Conservation (phyloP, 2,888 invertebrate species). For the Lobophora halterata region DNA sequence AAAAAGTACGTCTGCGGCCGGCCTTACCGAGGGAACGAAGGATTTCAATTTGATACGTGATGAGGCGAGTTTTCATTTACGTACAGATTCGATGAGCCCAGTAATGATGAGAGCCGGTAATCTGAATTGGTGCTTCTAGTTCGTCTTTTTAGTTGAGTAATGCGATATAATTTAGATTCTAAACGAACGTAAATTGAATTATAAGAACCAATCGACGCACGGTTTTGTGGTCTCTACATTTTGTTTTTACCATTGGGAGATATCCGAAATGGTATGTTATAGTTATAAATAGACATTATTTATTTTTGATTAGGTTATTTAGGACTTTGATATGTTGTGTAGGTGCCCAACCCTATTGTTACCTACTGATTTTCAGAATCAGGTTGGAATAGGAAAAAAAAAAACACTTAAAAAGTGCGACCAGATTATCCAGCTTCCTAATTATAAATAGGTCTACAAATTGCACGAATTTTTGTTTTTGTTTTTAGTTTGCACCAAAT, state of each 20-base stretch:
- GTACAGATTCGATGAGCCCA: slow-evolving; percentile 35
- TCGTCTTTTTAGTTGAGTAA: slow-evolving; percentile 27
- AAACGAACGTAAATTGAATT: slow-evolving; percentile 20
- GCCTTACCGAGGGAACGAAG: slow-evolving; percentile 59
- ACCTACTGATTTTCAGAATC: no score
- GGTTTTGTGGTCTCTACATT: background rate
- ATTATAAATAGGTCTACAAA: no score
- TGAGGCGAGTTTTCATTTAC: slow-evolving; percentile 76
- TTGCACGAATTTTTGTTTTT: no score
- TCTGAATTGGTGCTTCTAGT: slow-evolving; percentile 32
- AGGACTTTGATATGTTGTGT: no score
- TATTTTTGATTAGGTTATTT: no score
- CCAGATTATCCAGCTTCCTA: no score
- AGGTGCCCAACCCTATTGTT: no score
- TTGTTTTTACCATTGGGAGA: background rate
- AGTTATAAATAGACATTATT: no score
- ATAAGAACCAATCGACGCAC: background rate
- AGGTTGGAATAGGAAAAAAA: no score
- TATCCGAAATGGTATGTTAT: no score
- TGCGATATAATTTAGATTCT: slow-evolving; percentile 24
- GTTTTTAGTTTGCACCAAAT: no score
- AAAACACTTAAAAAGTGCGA: no score
- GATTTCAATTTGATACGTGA: slow-evolving; percentile 82
- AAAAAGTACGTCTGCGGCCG: slow-evolving; percentile 66
- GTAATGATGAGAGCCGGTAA: slow-evolving; percentile 31